phyloP scores from a whole-genome alignment of 1,140 invertebrate genomes.

The Anastrepha obliqua region DNA sequence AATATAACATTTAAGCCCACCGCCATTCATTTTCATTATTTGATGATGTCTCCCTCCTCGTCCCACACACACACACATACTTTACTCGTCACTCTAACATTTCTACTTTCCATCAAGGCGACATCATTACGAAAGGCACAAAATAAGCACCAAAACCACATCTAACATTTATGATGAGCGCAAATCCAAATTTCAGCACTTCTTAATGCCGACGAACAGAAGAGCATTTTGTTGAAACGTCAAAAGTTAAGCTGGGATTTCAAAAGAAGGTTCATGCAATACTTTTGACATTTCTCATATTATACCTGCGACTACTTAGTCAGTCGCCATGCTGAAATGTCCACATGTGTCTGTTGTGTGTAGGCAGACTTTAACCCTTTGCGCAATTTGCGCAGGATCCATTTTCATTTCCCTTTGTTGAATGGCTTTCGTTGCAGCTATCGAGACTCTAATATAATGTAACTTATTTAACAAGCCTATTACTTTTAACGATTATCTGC shows the following conservation, averaged over 20 bases:
- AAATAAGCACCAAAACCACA: slow-evolving; percentile 26
- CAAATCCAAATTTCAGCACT: slow-evolving; percentile 42
- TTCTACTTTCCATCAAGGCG: slow-evolving; percentile 42
- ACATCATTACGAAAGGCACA: slow-evolving; percentile 1
- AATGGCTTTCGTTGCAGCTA: not conserved
- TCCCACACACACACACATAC: not conserved
- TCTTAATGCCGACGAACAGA: slow-evolving; percentile 27
- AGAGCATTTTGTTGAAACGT: slow-evolving; percentile 18
- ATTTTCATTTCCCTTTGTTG: not conserved
- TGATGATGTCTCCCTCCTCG: not conserved
- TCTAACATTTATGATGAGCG: slow-evolving; percentile 49
- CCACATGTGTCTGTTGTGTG: not conserved
- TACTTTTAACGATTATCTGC: slow-evolving; percentile 33
- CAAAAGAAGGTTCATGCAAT: not conserved
- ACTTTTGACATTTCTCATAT: slow-evolving; percentile 35
- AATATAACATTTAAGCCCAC: slow-evolving; percentile 41
- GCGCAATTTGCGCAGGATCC: not conserved
- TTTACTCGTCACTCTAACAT: not conserved
- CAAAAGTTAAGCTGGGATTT: slow-evolving; percentile 36
- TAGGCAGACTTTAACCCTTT: not conserved
- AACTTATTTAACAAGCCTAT: slow-evolving; percentile 43
- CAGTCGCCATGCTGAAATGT: slow-evolving; percentile 2
- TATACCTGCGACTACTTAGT: slow-evolving; percentile 11
- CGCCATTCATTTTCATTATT: slow-evolving; percentile 51
- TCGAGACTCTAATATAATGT: not conserved